phyloP scores from a whole-genome alignment of 1,140 invertebrate species.

The Asobara japonica region DNA sequence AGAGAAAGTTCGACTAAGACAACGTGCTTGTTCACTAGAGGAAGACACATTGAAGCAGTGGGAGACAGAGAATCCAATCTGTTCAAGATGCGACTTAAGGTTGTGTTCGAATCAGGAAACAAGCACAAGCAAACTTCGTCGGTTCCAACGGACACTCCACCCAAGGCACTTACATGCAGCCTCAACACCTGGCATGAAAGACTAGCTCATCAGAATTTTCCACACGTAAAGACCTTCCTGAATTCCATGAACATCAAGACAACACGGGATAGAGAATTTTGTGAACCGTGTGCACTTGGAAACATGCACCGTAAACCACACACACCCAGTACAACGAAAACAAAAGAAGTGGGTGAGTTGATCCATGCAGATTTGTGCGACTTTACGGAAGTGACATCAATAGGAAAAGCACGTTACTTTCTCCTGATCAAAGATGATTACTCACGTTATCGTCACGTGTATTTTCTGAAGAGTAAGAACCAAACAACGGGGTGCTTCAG shows the following conservation, averaged over 20 bases:
- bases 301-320: constrained; percentile 42
- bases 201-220: constrained; percentile 38
- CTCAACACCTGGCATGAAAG: not conserved
- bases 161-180: not conserved
- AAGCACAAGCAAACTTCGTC: too few relatives aligned
- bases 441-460: constrained; percentile 31
- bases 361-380: constrained; percentile 53
- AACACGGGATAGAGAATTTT: constrained; percentile 10
- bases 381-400: constrained; percentile 44
- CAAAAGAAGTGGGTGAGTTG: constrained; percentile 45
- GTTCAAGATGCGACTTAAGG: constrained; percentile 3
- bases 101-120: constrained; percentile 20
- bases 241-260: not conserved
- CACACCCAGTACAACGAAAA: constrained; percentile 42
- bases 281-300: constrained; percentile 32
- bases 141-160: too few relatives aligned
- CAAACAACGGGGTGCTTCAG: constrained; percentile 16
- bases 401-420: constrained; percentile 47
- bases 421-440: constrained; percentile 38
- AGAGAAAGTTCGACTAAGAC: not conserved
- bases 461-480: constrained; percentile 24
- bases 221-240: constrained; percentile 29
- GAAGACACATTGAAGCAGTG: not conserved
- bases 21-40: not conserved
- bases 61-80: constrained; percentile 24